Conservation (phyloP, 2,113 vertebrate species). For the Aphelocoma coerulescens region DNA sequence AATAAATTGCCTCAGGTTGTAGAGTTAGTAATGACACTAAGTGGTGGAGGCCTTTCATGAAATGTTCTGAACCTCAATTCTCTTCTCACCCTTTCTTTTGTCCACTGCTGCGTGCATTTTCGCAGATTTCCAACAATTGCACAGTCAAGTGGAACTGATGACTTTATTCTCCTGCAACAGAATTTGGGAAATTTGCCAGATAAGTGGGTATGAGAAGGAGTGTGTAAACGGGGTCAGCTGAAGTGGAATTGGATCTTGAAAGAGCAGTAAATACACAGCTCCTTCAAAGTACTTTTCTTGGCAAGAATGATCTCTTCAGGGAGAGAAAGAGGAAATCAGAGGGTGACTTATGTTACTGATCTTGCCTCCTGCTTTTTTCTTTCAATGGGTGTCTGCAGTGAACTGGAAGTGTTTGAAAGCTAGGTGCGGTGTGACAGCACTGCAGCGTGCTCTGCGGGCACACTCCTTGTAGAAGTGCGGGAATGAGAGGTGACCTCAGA, state of each 20-base stretch:
- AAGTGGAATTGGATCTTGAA: conserved; percentile 7
- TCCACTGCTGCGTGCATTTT: not conserved
- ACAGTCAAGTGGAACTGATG: conserved; percentile 10
- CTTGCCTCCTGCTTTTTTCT: not conserved
- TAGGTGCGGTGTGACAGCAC: not conserved
- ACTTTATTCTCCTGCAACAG: not conserved
- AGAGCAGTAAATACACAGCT: conserved; percentile 27
- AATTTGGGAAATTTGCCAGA: conserved; percentile 21
- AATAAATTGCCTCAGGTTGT: conserved; percentile 73
- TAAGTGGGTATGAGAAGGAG: not conserved
- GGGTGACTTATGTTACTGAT: not conserved
- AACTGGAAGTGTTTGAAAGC: not conserved
- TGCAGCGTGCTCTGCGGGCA: not conserved
- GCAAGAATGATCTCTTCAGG: not conserved
- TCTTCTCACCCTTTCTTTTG: conserved; percentile 32
- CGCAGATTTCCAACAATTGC: conserved; percentile 23
- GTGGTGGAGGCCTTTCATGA: conserved; percentile 43
- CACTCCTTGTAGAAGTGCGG: not conserved
- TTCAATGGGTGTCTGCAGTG: not conserved
- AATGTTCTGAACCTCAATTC: not conserved
- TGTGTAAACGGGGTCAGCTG: not conserved
- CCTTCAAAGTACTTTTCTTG: not conserved
- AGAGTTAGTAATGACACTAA: conserved; percentile 67
- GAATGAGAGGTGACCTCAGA: not conserved
- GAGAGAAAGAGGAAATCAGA: not conserved